Base-by-base conservation (phyloP, 64 coral and sea anemone species). In the Astreopora myriophthalma region DNA sequence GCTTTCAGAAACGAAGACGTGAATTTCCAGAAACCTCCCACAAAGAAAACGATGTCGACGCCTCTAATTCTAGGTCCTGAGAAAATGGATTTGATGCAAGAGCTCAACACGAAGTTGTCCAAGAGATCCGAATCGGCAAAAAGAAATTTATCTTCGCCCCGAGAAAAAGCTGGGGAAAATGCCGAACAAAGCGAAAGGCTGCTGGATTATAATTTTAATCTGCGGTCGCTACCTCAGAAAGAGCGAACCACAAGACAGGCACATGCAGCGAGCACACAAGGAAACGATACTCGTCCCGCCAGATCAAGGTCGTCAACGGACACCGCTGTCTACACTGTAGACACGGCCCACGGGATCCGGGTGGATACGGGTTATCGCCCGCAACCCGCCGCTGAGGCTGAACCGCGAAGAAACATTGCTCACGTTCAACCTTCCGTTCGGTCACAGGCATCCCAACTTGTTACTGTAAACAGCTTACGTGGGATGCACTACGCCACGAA, bases 21-120 rank as follows among this genome's bases (percentile, higher is more conserved):
- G 38, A 72, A 72, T 65, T 38, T 71, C 5, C 9, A 52, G 22
- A 46, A 58, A 68, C 49, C 90, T 26, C 80, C 61, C 5, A 49
- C 86, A 13, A 73, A 88, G 33, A 96, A 96, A 49, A 96, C 92
- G 14, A 1, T 90, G 37, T 96, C 95, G 5, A 86, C 91, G 0
- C 95, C 95, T 25, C 34, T 81, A n/a, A 25, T 8, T 68, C 10
- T 57, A 52, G 62, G 24, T 66, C 22, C 29, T 3, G 65, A 91
- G 33, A 83, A 83, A 65, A 35, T 36, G 48, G 44, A 91, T 42
- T 91, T 91, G 33, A 91, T 91, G 89, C 64, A 80, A 23, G 89
- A 91, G 42, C n/a, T 91, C 37, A 31, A 65, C 1, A 30, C 46
- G 17, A 91, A 83, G 10, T 81, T 91, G 52, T 52, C 62, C 1